Evolutionary conservation across 2,113 vertebrate genomes (phyloP).

Genomic region (Sisor rabdophorus): DNA sequence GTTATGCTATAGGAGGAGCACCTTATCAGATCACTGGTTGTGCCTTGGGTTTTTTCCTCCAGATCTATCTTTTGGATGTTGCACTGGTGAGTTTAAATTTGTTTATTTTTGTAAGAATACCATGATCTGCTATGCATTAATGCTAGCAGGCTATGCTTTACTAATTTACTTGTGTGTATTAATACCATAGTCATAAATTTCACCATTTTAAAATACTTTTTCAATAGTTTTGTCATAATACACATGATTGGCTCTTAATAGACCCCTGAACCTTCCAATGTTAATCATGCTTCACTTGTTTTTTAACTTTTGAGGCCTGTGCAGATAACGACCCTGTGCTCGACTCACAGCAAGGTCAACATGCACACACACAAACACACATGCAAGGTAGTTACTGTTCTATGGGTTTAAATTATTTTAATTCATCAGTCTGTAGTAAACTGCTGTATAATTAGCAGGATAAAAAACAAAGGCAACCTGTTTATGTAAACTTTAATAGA

Average conservation of each 20-base stretch:
- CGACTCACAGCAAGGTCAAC: conserved; percentile 25
- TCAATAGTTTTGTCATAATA: not conserved
- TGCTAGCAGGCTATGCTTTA: too few species aligned
- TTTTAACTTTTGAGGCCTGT: conserved; percentile 22
- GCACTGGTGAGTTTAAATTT: conserved; percentile 77
- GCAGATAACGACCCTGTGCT: not conserved
- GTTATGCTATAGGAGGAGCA: conserved; percentile 89
- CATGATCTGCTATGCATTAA: too few species aligned
- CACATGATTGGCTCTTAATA: not conserved
- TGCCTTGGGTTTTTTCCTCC: conserved; percentile 92
- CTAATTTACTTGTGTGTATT: not conserved
- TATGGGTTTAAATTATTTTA: conserved; percentile 37
- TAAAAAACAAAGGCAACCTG: conserved; percentile 21
- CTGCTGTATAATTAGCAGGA: conserved; percentile 39
- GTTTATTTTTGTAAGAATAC: too few species aligned
- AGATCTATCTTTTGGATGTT: conserved; percentile 91
- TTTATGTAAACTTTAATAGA: conserved; percentile 52
- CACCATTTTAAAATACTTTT: not conserved
- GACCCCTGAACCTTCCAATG: not conserved
- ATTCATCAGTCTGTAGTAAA: conserved; percentile 33
- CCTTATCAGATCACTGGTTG: conserved; percentile 96
- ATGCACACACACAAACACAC: not conserved
- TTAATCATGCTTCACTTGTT: not conserved
- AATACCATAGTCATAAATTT: not conserved
- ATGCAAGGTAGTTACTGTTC: conserved; percentile 50